Evolutionary conservation across 2,797 vertebrate genomes (phyloP).

Genomic region (Tachyglossus aculeatus): DNA sequence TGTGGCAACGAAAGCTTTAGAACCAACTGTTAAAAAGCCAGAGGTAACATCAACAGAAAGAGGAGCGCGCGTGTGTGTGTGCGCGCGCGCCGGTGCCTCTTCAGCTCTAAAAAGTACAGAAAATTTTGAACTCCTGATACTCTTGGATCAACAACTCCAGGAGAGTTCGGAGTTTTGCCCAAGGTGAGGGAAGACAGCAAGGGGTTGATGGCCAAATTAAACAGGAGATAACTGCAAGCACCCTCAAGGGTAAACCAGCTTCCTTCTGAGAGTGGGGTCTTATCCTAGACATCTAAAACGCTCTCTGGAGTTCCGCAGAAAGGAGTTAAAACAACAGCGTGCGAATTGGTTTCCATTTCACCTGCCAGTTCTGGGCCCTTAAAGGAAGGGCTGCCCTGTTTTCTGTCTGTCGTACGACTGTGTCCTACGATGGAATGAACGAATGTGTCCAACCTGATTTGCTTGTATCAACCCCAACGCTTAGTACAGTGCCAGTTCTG

Average conservation of each 20-base stretch:
- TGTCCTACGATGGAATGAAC: no score
- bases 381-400: neutral
- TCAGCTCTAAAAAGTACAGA: slow-evolving; percentile 14
- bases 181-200: slow-evolving; percentile 26
- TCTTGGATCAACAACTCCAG: slow-evolving; percentile 46
- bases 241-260: slow-evolving; percentile 1
- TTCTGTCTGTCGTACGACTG: no score
- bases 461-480: no score
- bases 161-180: slow-evolving; percentile 21
- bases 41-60: slow-evolving; percentile 41
- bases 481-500: no score
- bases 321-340: neutral
- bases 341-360: neutral
- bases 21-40: slow-evolving; percentile 51
- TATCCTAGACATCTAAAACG: neutral
- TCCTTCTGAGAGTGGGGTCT: neutral
- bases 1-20: neutral
- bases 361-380: no score
- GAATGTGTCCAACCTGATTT: no score
- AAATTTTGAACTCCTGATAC: slow-evolving; percentile 43
- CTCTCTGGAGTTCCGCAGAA: neutral
- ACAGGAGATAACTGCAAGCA: slow-evolving; percentile 11
- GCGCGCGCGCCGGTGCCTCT: slow-evolving; percentile 8
- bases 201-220: slow-evolving; percentile 30
- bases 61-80: slow-evolving; percentile 47